These are phyloP conservation scores for Tigriopus californicus DNA, from an alignment of 2,888 invertebrate species.

Conservation along the genomic window DNA sequence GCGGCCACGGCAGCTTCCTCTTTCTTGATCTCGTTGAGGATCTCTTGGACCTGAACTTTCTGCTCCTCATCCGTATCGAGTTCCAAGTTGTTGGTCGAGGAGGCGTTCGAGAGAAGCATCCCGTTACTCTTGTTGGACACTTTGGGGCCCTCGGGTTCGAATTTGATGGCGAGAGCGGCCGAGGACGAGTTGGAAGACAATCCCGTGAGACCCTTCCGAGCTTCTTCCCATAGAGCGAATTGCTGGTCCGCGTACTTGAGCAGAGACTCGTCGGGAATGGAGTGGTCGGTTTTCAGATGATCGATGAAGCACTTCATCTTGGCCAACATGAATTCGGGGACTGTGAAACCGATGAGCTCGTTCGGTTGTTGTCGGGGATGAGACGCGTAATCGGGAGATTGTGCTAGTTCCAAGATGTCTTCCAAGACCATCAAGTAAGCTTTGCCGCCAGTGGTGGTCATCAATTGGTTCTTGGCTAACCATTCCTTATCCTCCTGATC, in stretches of 20 bases:
- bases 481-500: slow-evolving; percentile 63
- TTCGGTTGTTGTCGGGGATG: background rate
- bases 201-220: background rate
- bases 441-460: slow-evolving; percentile 57
- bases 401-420: slow-evolving; percentile 52
- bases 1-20: background rate
- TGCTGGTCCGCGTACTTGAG: background rate
- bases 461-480: slow-evolving; percentile 52
- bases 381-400: slow-evolving; percentile 43
- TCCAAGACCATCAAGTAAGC: slow-evolving; percentile 58
- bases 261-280: background rate
- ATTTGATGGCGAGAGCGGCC: too few species aligned
- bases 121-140: background rate
- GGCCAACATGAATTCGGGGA: slow-evolving; percentile 49
- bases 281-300: slow-evolving; percentile 1
- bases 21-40: background rate
- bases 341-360: slow-evolving; percentile 52
- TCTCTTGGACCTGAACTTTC: background rate
- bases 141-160: too few species aligned
- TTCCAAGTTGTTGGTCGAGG: background rate
- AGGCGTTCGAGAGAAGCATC: background rate
- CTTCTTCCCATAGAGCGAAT: background rate
- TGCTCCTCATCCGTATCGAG: background rate
- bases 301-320: slow-evolving; percentile 50
- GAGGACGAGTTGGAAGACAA: too few species aligned